phyloP scores from a whole-genome alignment of 1,140 invertebrate species.

The Drosophila sulfurigaster region DNA sequence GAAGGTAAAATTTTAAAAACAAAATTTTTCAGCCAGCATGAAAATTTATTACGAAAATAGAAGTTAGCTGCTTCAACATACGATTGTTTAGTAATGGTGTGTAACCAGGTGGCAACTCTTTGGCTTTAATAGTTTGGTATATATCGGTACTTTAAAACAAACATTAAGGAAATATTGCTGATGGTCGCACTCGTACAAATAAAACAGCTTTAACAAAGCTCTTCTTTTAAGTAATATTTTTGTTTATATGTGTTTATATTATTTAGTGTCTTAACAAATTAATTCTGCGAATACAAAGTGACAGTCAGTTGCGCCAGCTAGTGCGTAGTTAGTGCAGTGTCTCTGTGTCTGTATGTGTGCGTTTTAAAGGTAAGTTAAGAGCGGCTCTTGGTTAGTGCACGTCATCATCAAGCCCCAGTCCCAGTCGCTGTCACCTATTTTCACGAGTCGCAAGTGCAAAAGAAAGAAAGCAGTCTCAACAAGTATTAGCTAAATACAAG shows the following conservation, averaged over 20 bases:
- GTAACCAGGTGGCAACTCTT: too few species aligned
- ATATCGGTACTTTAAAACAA: too few species aligned
- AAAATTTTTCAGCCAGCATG: too few species aligned
- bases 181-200: too few species aligned
- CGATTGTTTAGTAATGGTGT: too few species aligned
- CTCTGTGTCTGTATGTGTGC: neutral
- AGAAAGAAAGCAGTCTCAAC: slow-evolving; percentile 39
- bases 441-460: slow-evolving; percentile 23
- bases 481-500: neutral
- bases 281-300: neutral
- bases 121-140: too few species aligned
- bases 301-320: neutral
- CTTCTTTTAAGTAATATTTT: neutral
- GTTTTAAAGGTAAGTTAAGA: slow-evolving; percentile 43
- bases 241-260: slow-evolving; percentile 10
- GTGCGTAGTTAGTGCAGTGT: slow-evolving; percentile 26
- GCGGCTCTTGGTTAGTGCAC: slow-evolving; percentile 44
- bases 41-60: too few species aligned
- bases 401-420: slow-evolving; percentile 46
- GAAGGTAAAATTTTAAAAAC: too few species aligned
- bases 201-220: too few species aligned
- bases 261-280: neutral
- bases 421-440: slow-evolving; percentile 7
- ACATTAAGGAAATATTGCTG: too few species aligned
- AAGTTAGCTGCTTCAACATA: too few species aligned